phyloP scores from a whole-genome alignment of 1,140 invertebrate species.

The Hormaphis cornu region DNA sequence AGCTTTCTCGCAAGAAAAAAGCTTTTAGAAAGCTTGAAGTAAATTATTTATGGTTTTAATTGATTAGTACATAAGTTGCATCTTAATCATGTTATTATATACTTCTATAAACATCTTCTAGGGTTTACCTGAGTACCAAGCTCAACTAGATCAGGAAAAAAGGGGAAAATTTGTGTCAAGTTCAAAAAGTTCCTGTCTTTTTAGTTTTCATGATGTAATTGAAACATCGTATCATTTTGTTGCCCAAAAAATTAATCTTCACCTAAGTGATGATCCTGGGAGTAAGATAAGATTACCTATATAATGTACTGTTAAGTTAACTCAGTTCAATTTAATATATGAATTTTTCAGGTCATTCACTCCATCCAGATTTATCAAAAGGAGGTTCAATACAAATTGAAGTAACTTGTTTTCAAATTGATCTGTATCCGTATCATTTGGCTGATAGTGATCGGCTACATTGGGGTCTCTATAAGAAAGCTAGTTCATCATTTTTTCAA shows the following conservation, averaged over 20 bases:
- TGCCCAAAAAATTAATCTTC: constrained; percentile 86
- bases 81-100: constrained; percentile 17
- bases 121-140: constrained; percentile 70
- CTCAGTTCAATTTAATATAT: not conserved
- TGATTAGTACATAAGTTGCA: constrained; percentile 20
- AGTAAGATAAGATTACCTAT: constrained; percentile 47
- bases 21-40: constrained; percentile 82
- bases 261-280: constrained; percentile 92
- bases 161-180: constrained; percentile 44
- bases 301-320: no score
- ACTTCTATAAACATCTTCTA: constrained; percentile 38
- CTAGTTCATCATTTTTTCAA: constrained; percentile 56
- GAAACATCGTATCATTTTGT: constrained; percentile 97
- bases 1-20: constrained; percentile 74
- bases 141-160: constrained; percentile 59
- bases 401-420: constrained; percentile 77
- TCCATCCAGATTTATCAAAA: constrained; percentile 70
- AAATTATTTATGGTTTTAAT: constrained; percentile 33
- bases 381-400: constrained; percentile 92
- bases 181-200: constrained; percentile 55
- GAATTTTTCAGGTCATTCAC: constrained; percentile 55
- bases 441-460: constrained; percentile 75
- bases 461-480: constrained; percentile 68
- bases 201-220: constrained; percentile 81
- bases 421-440: constrained; percentile 94